Percentiles rank a stretch among this genome's conserved stretches.
phyloP scores from a whole-genome alignment of 2,113 vertebrate genomes.

The Cathartes aura region DNA sequence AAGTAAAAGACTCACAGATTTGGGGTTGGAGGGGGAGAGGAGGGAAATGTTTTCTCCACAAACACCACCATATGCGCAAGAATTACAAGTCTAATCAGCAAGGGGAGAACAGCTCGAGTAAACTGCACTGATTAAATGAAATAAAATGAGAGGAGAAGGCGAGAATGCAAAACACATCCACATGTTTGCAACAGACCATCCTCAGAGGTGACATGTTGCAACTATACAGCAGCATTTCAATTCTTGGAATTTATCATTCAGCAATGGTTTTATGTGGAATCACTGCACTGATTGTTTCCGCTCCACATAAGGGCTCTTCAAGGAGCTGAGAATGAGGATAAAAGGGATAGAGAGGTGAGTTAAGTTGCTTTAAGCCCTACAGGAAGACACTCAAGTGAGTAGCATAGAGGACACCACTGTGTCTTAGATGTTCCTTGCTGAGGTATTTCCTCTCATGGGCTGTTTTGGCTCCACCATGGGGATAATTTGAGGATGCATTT shows the following conservation, averaged over 20 bases:
- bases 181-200: slow-evolving; percentile 1
- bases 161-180: slow-evolving; percentile 57
- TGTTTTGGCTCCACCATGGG: background rate
- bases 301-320: background rate
- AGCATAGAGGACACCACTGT: background rate
- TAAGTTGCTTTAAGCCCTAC: background rate
- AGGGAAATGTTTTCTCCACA: slow-evolving; percentile 50
- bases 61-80: slow-evolving; percentile 54
- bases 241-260: background rate
- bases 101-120: slow-evolving; percentile 35
- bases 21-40: slow-evolving; percentile 39
- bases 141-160: slow-evolving; percentile 21
- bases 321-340: background rate
- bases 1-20: slow-evolving; percentile 57
- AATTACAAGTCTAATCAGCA: slow-evolving; percentile 62
- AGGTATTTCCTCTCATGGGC: background rate
- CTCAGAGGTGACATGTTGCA: background rate
- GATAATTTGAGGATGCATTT: background rate
- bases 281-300: background rate
- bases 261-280: background rate
- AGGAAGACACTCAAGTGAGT: background rate
- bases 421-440: background rate
- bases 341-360: background rate
- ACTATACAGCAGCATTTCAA: background rate
- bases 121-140: slow-evolving; percentile 52